These are phyloP conservation scores for Hesperophylax magnus DNA, from an alignment of 1,140 invertebrate genomes.

Conservation along the genomic window DNA sequence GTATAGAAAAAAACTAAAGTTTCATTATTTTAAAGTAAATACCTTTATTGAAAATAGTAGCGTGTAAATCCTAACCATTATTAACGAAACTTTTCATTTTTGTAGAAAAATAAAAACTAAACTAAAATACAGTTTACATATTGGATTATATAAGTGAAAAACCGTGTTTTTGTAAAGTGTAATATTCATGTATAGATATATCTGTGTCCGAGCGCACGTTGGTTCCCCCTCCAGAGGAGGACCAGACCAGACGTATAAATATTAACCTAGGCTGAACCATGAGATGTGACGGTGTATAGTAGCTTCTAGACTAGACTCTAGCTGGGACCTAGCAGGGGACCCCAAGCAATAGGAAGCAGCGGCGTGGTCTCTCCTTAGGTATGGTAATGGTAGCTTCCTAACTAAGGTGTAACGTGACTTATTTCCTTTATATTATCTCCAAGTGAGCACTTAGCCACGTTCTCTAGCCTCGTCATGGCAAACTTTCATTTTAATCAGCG, in stretches of 20 bases:
- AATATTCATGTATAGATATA: conserved; percentile 58
- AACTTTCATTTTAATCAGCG: not conserved
- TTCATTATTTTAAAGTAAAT: conserved; percentile 44
- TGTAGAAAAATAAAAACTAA: conserved; percentile 58
- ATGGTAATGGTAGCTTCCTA: conserved; percentile 42
- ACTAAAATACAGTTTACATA: conserved; percentile 56
- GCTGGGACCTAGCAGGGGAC: conserved; percentile 57
- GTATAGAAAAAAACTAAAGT: conserved; percentile 57
- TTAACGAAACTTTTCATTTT: conserved; percentile 58
- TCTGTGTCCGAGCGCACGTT: conserved; percentile 23
- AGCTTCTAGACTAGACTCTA: conserved; percentile 54
- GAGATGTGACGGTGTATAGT: conserved; percentile 52
- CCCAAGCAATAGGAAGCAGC: conserved; percentile 44
- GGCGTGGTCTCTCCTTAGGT: conserved; percentile 26
- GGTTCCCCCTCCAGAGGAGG: conserved; percentile 37
- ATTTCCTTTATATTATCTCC: not conserved
- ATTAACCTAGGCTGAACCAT: conserved; percentile 46
- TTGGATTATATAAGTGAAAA: conserved; percentile 52
- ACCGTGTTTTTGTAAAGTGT: conserved; percentile 58
- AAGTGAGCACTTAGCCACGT: not conserved
- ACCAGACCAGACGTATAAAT: conserved; percentile 31
- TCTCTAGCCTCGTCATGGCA: conserved; percentile 33
- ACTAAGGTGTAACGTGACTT: conserved; percentile 3
- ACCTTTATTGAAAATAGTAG: conserved; percentile 56
- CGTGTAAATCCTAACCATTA: conserved; percentile 55